Conservation (phyloP, 2,113 vertebrate species). For the Channa argus region DNA sequence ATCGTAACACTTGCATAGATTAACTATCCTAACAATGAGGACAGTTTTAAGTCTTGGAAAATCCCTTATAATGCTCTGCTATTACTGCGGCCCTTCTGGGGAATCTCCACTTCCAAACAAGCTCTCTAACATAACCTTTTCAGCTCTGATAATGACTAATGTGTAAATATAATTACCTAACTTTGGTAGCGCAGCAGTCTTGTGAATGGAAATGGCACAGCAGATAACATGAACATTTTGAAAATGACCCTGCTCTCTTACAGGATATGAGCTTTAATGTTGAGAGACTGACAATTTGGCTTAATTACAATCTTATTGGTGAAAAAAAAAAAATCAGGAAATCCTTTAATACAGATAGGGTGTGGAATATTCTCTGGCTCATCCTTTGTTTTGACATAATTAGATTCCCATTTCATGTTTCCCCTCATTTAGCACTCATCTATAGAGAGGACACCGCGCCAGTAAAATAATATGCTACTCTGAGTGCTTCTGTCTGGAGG, state of each 20-base stretch:
- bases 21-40: background rate
- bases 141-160: conserved; percentile 50
- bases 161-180: conserved; percentile 65
- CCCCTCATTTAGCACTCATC: background rate
- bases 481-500: background rate
- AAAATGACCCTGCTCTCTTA: conserved; percentile 44
- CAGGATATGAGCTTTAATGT: conserved; percentile 46
- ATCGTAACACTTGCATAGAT: background rate
- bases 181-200: conserved; percentile 32
- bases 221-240: conserved; percentile 62
- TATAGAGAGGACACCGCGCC: background rate
- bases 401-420: conserved; percentile 14
- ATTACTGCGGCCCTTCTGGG: conserved; percentile 30
- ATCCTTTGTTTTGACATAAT: background rate
- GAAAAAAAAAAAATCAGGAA: conserved; percentile 54
- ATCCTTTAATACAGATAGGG: conserved; percentile 42
- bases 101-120: conserved; percentile 21
- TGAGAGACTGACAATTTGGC: conserved; percentile 61
- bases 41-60: conserved; percentile 28
- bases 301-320: conserved; percentile 50
- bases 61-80: conserved; percentile 41
- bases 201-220: conserved; percentile 62
- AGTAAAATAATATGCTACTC: background rate
- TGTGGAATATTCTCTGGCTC: conserved; percentile 35
- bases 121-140: conserved; percentile 53